Evolutionary conservation across 2,888 invertebrate species (phyloP).

Genomic region (Bruchidius siliquastri): DNA sequence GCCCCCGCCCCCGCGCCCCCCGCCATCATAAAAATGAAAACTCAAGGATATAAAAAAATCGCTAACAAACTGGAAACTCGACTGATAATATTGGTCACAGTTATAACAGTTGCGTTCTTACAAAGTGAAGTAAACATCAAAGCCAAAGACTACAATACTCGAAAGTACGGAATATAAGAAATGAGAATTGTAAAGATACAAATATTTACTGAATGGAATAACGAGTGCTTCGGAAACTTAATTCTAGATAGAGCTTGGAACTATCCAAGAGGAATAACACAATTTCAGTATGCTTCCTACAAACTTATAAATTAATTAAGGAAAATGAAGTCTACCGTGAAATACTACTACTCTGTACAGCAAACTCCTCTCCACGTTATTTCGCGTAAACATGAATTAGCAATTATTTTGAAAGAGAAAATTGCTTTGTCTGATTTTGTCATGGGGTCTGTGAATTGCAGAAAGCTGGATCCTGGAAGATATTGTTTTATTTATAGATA

Average conservation of each 20-base stretch:
- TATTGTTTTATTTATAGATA: neutral
- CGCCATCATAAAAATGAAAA: no score
- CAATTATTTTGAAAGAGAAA: neutral
- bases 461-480: neutral
- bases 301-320: neutral
- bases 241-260: neutral
- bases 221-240: slow-evolving; percentile 2
- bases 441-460: neutral
- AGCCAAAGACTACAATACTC: no score
- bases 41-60: no score
- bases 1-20: no score
- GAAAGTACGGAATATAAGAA: neutral
- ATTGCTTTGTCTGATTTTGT: neutral
- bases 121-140: neutral
- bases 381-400: neutral
- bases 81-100: neutral
- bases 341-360: neutral
- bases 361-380: neutral
- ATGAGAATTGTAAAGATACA: neutral
- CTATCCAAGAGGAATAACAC: neutral
- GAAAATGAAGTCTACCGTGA: neutral
- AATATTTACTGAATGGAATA: neutral
- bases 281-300: neutral
- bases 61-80: no score
- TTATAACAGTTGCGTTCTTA: neutral